Conservation (phyloP, 2,888 invertebrate species). For the Rutpela maculata region DNA sequence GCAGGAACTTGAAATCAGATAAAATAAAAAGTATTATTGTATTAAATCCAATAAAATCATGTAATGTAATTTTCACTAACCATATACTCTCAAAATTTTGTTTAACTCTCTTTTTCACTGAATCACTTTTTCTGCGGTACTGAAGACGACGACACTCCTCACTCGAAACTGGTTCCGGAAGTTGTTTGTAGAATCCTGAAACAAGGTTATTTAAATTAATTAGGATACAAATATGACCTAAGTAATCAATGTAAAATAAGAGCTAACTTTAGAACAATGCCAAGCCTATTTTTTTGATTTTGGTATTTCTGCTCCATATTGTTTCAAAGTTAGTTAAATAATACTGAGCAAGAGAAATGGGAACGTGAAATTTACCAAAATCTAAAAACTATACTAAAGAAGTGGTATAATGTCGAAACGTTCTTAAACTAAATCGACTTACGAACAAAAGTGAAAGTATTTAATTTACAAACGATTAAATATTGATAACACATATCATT, state of each 20-base stretch:
- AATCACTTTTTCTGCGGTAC: constrained; percentile 79
- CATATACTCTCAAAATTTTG: constrained; percentile 79
- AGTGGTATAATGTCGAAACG: too few species aligned
- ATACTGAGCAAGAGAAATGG: too few species aligned
- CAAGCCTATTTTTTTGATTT: too few species aligned
- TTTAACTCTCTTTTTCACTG: constrained; percentile 77
- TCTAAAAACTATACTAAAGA: too few species aligned
- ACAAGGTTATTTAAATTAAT: constrained; percentile 42
- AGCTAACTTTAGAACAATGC: neutral
- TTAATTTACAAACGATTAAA: too few species aligned
- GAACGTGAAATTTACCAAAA: too few species aligned
- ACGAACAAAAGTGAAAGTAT: too few species aligned
- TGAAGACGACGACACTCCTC: constrained; percentile 77
- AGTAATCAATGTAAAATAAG: neutral
- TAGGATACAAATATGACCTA: neutral
- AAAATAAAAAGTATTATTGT: neutral
- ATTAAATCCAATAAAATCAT: neutral
- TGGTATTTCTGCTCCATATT: too few species aligned
- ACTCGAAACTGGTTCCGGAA: constrained; percentile 77
- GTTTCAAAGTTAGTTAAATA: too few species aligned
- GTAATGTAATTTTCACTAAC: constrained; percentile 73
- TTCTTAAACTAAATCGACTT: too few species aligned
- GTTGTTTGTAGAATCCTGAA: constrained; percentile 79
- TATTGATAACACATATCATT: too few species aligned
- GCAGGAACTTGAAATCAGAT: neutral